Conservation (phyloP, 1,140 invertebrate genomes). For the Drosophila auraria region DNA sequence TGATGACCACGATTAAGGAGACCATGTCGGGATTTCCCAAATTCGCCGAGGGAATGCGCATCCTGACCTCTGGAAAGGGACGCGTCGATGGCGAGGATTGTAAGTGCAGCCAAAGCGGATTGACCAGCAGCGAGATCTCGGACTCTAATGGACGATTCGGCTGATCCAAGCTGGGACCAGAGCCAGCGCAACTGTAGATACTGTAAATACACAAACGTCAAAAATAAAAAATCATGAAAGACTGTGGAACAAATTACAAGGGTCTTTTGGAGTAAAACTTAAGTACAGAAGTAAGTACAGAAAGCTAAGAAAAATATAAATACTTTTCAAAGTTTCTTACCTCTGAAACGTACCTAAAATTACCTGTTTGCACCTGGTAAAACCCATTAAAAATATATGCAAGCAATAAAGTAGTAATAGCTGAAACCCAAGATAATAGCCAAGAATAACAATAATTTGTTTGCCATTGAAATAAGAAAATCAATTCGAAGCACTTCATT, state of each 20-base stretch:
- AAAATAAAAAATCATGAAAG: constrained; percentile 6
- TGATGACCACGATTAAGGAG: constrained; percentile 80
- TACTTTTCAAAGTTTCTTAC: no score
- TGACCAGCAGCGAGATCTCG: constrained; percentile 56
- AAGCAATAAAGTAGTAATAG: neutral
- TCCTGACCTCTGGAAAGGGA: constrained; percentile 66
- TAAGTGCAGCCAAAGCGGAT: constrained; percentile 64
- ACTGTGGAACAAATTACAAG: no score
- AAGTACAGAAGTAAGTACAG: no score
- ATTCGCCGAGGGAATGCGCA: constrained; percentile 77
- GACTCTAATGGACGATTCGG: constrained; percentile 64
- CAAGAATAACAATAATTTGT: neutral
- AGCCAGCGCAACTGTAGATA: constrained; percentile 8
- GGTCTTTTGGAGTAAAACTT: neutral
- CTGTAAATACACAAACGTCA: constrained; percentile 38
- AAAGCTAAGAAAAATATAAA: no score
- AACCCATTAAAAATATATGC: neutral
- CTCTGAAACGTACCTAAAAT: no score
- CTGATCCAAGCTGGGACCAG: constrained; percentile 10
- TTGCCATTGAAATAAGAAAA: constrained; percentile 25
- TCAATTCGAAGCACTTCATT: constrained; percentile 26
- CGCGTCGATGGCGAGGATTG: constrained; percentile 69
- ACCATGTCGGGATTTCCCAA: constrained; percentile 81
- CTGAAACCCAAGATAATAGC: neutral
- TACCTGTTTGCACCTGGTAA: no score